Conservation (phyloP, 2,888 invertebrate genomes). For the Enchytraeus crypticus region DNA sequence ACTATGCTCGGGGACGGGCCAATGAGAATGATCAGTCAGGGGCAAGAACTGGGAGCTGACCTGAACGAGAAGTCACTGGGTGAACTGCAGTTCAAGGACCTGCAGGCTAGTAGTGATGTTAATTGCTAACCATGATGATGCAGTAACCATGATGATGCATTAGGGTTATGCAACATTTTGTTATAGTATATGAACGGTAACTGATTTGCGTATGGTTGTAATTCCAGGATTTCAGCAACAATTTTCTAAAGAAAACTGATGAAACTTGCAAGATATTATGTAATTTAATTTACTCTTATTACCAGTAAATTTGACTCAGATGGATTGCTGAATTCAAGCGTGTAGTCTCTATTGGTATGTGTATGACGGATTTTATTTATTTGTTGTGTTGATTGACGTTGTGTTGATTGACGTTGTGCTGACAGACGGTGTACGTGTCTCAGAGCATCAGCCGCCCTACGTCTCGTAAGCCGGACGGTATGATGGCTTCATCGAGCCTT, state of each 20-base stretch:
- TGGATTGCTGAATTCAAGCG: no score
- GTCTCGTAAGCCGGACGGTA: slow-evolving; percentile 58
- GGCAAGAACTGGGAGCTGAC: slow-evolving; percentile 83
- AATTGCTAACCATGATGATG: neutral
- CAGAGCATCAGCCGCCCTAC: slow-evolving; percentile 63
- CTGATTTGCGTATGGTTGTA: no score
- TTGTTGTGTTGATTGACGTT: no score
- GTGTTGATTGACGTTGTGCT: no score
- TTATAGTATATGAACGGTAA: no score
- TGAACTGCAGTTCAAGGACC: slow-evolving; percentile 87
- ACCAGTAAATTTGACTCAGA: no score
- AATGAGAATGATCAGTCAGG: slow-evolving; percentile 76
- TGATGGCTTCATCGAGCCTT: slow-evolving; percentile 75
- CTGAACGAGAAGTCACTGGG: slow-evolving; percentile 81
- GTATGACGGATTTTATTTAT: no score
- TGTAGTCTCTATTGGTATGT: no score
- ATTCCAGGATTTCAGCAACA: no score
- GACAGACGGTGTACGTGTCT: slow-evolving; percentile 81
- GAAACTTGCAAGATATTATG: no score
- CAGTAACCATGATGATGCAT: neutral
- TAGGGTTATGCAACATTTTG: neutral
- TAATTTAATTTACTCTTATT: no score
- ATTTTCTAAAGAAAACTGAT: no score
- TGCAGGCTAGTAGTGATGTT: slow-evolving; percentile 57
- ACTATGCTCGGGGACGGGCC: slow-evolving; percentile 72